A percentile compares a stretch with the other conserved stretches of the same genome.
These are phyloP conservation scores for Channa striata DNA, from an alignment of 2,797 vertebrate genomes.

Conservation along the genomic window DNA sequence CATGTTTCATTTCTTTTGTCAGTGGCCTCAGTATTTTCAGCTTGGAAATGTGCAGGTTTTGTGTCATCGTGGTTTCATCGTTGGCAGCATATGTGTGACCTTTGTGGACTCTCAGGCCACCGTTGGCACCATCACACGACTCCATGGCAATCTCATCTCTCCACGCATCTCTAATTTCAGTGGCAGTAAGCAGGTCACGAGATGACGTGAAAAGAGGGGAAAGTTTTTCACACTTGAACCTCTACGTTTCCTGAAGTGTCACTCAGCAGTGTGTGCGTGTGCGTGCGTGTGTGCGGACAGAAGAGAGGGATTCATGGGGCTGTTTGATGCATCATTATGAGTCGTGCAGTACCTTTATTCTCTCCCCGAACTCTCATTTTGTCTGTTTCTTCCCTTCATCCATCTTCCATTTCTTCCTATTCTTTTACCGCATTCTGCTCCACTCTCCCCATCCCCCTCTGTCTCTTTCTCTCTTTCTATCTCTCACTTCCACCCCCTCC, in stretches of 20 bases:
- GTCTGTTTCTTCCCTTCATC: conserved; percentile 50
- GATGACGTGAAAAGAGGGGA: conserved; percentile 30
- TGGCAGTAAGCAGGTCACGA: not conserved
- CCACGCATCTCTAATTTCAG: conserved; percentile 8
- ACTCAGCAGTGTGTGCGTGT: conserved; percentile 11
- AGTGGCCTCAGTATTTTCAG: not conserved
- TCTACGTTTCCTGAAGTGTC: conserved; percentile 38
- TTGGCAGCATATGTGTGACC: conserved; percentile 34
- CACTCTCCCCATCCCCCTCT: conserved; percentile 74
- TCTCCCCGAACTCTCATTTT: conserved; percentile 34
- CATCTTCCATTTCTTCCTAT: conserved; percentile 58
- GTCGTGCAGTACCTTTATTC: conserved; percentile 24
- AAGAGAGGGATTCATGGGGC: conserved; percentile 4
- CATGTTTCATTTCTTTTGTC: not conserved
- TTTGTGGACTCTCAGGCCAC: conserved; percentile 33
- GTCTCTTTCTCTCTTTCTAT: conserved; percentile 25
- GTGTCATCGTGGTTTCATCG: conserved; percentile 17
- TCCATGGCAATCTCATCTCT: conserved; percentile 14
- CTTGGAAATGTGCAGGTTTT: not conserved
- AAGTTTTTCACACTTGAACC: conserved; percentile 44
- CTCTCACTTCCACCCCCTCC: conserved; percentile 47
- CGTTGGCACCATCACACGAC: conserved; percentile 6
- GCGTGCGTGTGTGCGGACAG: not conserved
- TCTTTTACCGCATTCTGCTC: conserved; percentile 79
- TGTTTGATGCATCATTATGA: conserved; percentile 33